Evolutionary conservation across 1,140 invertebrate species (phyloP).

Genomic region (Vollenhovia emeryi): DNA sequence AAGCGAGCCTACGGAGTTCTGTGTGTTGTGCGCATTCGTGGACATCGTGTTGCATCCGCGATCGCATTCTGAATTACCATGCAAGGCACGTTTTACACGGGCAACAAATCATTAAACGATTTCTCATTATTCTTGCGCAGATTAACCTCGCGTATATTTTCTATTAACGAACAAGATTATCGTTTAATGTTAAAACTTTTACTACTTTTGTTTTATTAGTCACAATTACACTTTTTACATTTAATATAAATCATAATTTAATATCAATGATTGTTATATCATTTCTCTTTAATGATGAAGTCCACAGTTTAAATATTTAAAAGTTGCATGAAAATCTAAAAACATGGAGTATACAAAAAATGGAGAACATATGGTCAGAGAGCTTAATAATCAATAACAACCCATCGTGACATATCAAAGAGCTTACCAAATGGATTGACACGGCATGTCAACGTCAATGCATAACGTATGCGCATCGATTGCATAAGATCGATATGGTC

Average conservation of each 20-base stretch:
- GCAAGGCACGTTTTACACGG: background rate
- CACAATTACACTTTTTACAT: background rate
- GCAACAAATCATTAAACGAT: constrained; percentile 12
- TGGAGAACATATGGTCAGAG: constrained; percentile 1
- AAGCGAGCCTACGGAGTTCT: constrained; percentile 43
- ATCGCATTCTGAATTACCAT: background rate
- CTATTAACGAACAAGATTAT: constrained; percentile 9
- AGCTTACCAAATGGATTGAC: constrained; percentile 54
- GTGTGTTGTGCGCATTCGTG: constrained; percentile 6
- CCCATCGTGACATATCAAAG: constrained; percentile 49
- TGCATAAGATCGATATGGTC: constrained; percentile 61
- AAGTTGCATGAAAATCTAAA: constrained; percentile 17
- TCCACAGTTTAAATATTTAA: background rate
- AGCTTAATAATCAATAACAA: constrained; percentile 56
- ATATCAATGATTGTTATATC: background rate
- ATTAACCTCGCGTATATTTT: background rate
- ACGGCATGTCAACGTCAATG: constrained; percentile 54
- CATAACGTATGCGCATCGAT: constrained; percentile 66
- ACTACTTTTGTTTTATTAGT: background rate
- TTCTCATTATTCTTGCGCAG: background rate
- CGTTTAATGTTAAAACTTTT: background rate
- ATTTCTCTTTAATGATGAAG: background rate
- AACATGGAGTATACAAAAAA: background rate
- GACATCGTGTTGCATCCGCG: constrained; percentile 10
- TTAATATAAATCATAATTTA: too few species aligned